phyloP scores from a whole-genome alignment of 2,797 vertebrate species.

The Pseudopleuronectes americanus region DNA sequence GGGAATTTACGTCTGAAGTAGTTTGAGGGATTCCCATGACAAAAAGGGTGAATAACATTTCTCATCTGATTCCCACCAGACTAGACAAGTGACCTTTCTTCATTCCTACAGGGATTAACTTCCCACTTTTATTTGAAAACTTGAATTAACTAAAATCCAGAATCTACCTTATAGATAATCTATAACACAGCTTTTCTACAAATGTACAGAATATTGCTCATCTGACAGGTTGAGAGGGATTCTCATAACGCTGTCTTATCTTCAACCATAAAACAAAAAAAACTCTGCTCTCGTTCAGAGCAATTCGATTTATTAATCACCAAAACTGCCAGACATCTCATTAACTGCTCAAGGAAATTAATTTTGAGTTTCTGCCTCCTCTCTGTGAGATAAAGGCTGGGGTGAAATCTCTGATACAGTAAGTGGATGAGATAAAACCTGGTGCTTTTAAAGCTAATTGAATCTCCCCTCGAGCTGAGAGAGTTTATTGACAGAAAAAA shows the following conservation, averaged over 20 bases:
- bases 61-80: no score
- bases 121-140: neutral
- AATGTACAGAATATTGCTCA: neutral
- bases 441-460: constrained; percentile 16
- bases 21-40: neutral
- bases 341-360: neutral
- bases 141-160: neutral
- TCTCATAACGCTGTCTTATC: neutral
- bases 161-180: neutral
- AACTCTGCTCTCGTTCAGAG: neutral
- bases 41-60: no score
- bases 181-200: neutral
- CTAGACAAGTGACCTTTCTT: neutral
- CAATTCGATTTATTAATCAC: neutral
- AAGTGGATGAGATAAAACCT: neutral
- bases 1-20: neutral
- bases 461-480: neutral
- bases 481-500: neutral
- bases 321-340: constrained; percentile 2
- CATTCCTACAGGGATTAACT: neutral
- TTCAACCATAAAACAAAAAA: no score
- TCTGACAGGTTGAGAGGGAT: constrained; percentile 6
- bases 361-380: constrained; percentile 11
- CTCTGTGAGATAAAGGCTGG: constrained; percentile 3
- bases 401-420: constrained; percentile 7